Conservation (phyloP, 2,888 invertebrate species). For the Callimorpha dominula region DNA sequence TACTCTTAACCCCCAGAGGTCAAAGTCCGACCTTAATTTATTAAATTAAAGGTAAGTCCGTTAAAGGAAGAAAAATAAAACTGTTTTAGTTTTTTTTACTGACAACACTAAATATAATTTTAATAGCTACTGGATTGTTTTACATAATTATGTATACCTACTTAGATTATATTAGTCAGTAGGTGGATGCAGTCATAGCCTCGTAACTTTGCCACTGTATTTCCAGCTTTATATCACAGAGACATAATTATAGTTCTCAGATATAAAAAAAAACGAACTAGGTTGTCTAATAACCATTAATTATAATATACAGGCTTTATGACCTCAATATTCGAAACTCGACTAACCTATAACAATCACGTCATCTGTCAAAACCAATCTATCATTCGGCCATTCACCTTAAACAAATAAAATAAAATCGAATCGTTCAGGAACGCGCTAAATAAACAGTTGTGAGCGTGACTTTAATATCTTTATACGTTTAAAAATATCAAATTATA, state of each 20-base stretch:
- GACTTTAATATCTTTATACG: constrained; percentile 86
- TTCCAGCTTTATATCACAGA: too few species aligned
- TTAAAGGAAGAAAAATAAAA: too few species aligned
- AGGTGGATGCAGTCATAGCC: too few species aligned
- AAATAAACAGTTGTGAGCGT: constrained; percentile 84
- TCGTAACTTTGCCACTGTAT: too few species aligned
- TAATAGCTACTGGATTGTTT: too few species aligned
- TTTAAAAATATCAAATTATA: constrained; percentile 87
- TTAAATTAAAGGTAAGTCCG: too few species aligned
- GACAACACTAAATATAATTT: too few species aligned
- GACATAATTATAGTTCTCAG: not conserved
- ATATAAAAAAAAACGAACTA: not conserved
- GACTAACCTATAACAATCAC: constrained; percentile 16
- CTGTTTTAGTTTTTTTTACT: too few species aligned
- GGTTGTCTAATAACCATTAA: constrained; percentile 10
- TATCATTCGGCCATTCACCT: constrained; percentile 49
- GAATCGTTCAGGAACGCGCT: constrained; percentile 79
- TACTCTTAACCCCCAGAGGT: too few species aligned
- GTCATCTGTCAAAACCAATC: constrained; percentile 37
- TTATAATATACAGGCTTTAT: constrained; percentile 4
- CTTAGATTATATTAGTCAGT: too few species aligned
- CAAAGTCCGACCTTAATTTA: too few species aligned
- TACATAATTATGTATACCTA: too few species aligned
- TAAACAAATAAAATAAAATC: constrained; percentile 57
- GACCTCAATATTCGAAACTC: not conserved